Evolutionary conservation across 1,140 invertebrate genomes (phyloP), one percentile per base, ranked within the genome.

Genomic region (Papilio polytes): DNA sequence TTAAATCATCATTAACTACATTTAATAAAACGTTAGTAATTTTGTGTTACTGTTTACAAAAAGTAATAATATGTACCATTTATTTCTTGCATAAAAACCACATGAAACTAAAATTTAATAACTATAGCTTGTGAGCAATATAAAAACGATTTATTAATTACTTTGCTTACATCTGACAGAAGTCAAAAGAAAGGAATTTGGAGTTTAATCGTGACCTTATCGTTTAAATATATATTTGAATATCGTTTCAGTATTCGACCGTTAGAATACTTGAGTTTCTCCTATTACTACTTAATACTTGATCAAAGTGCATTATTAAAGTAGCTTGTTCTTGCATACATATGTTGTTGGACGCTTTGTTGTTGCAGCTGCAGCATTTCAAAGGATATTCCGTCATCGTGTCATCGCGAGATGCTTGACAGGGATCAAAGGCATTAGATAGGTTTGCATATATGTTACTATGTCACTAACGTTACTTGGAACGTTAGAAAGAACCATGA

Each of bases 381-480:
- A 76, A 76, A 76, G 74, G 74, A 53, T 76, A 76, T 76, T 51
- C 74, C 12, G 74, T 76, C 74, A 76, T 76, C 13, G 46, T 76
- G 74, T 31, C 74, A 76, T 22, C 20, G 20, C 10, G 74, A 48
- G 74, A 48, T 15, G 20, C 41, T 18, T 13, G 6, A 51, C 44
- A 76, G 22, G 20, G 44, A 76, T 51, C 44, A 46, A 76, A 76
- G 20, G 22, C 44, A 76, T 15, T 51, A 44, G 31, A 41, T 15
- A 72, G 36, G 72, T n/a, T 76, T 26, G 46, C 46, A 76, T 51
- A 51, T 46, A 76, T 53, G 74, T 76, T 76, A 76, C 74, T 76
- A 53, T 76, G 74, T 76, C 74, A 76, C 63, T 31, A 31, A 70
- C 63, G 31, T 18, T 12, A 26, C 59, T 63, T 20, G 13, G 13